A percentile compares a stretch with the other conserved stretches of the same genome.
Conservation (phyloP, 1,140 invertebrate genomes). For the Psix sp. region DNA sequence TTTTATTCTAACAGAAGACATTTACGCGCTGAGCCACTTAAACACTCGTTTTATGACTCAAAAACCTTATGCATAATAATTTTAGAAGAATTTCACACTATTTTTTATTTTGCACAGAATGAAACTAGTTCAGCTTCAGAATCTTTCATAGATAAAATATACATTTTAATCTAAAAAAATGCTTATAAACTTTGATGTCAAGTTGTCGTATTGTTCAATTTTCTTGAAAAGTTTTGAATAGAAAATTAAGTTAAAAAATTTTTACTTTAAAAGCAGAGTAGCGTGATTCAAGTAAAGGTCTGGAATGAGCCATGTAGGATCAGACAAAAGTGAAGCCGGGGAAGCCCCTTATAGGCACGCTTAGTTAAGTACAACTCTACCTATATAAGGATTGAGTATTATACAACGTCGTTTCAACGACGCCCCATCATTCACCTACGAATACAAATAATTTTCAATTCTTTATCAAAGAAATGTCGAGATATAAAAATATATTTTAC, state of each 20-base stretch:
- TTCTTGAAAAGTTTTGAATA: too few relatives aligned
- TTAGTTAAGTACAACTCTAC: constrained; percentile 70
- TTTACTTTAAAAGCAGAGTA: constrained; percentile 43
- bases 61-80: too few relatives aligned
- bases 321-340: constrained; percentile 68
- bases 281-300: constrained; percentile 50
- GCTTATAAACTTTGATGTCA: too few relatives aligned
- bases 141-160: too few relatives aligned
- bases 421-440: constrained; percentile 45
- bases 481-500: constrained; percentile 20
- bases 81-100: too few relatives aligned
- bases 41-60: too few relatives aligned
- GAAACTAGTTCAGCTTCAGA: too few relatives aligned
- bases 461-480: constrained; percentile 25
- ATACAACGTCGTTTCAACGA: constrained; percentile 53
- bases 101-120: too few relatives aligned
- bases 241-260: constrained; percentile 32
- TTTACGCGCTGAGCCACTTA: too few relatives aligned
- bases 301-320: constrained; percentile 56
- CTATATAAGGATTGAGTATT: constrained; percentile 66
- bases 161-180: too few relatives aligned
- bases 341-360: constrained; percentile 67
- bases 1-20: too few relatives aligned
- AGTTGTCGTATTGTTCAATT: too few relatives aligned
- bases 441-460: constrained; percentile 11